A percentile compares a stretch with the other conserved stretches of the same genome.
Evolutionary conservation across 1,140 invertebrate genomes (phyloP).

Genomic region (Eubasilissa regina): DNA sequence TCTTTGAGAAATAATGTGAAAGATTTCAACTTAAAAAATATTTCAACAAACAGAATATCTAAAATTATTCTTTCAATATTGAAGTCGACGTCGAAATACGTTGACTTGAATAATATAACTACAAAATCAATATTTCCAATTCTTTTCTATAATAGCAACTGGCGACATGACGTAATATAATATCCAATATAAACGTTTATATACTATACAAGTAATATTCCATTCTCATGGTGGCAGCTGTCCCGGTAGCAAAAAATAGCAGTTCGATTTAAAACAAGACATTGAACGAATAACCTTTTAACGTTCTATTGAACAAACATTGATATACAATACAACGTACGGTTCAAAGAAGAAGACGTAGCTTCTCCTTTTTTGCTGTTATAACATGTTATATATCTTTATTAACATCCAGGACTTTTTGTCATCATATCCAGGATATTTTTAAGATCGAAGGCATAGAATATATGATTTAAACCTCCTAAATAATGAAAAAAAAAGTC

Average conservation of each 20-base stretch:
- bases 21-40: constrained; percentile 10
- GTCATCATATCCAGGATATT: no score
- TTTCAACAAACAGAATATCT: constrained; percentile 3
- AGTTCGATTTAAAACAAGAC: constrained; percentile 60
- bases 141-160: constrained; percentile 42
- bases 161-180: constrained; percentile 47
- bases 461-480: no score
- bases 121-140: constrained; percentile 28
- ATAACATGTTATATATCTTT: neutral
- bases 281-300: constrained; percentile 57
- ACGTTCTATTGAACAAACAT: constrained; percentile 55
- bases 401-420: no score
- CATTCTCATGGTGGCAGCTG: constrained; percentile 53
- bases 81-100: constrained; percentile 32
- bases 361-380: neutral
- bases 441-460: no score
- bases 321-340: constrained; percentile 52
- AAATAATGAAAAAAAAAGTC: no score
- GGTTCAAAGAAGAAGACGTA: constrained; percentile 30
- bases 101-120: constrained; percentile 36
- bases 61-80: constrained; percentile 3
- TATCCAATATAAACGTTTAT: constrained; percentile 44
- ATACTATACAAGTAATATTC: constrained; percentile 52
- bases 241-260: constrained; percentile 51
- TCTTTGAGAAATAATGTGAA: neutral